Base-by-base conservation (phyloP, 64 coral and sea anemone species). In the Montipora capricornis region DNA sequence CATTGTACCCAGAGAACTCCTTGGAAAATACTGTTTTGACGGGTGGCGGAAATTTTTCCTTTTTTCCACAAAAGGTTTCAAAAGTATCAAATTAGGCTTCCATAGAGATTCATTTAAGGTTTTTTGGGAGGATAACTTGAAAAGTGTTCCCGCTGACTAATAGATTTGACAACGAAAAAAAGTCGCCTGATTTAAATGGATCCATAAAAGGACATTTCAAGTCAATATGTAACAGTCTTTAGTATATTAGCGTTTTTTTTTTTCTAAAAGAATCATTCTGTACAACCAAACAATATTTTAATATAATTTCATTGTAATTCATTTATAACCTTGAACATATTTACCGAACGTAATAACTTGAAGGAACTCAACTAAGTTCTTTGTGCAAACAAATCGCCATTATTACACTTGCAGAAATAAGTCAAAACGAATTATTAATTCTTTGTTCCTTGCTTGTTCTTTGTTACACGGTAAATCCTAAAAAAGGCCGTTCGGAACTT, bases 401-500 rank as follows among this genome's bases (percentile, higher is more conserved):
- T 17, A 5, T 68, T 68, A 0, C 8, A 17, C 8, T 5, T 5
- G 4, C 4, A 17, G 12, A 13, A 17, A 68, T 16, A 71, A 71
- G 19, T 24, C 19, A 24, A 15, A 2, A 7, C 10, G 17, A 15
- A 15, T 29, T 4, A 13, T 16, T 7, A 73, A 5, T 68, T 19
- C 6, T 17, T 50, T 86, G 8, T 49, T 48, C 62, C 5, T 61
- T 5, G 8, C 45, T 86, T 69, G 7, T 26, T 86, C 8, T 10
- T 71, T 70, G 4, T 86, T 26, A 47, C 62, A 70, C 19, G 96
- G 96, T 78, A 98, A 88, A 89, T 94, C 55, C 89, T 92, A 5
- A 88, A 61, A 20, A 98, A 95, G 2, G 96, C 96, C 46, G 87
- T 81, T 20, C 96, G 89, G 44, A 95, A 98, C 73, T 98, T 98